Percentiles rank a stretch among this genome's conserved stretches.
Conservation (phyloP, 2,797 vertebrate species). For the Tachyglossus aculeatus region DNA sequence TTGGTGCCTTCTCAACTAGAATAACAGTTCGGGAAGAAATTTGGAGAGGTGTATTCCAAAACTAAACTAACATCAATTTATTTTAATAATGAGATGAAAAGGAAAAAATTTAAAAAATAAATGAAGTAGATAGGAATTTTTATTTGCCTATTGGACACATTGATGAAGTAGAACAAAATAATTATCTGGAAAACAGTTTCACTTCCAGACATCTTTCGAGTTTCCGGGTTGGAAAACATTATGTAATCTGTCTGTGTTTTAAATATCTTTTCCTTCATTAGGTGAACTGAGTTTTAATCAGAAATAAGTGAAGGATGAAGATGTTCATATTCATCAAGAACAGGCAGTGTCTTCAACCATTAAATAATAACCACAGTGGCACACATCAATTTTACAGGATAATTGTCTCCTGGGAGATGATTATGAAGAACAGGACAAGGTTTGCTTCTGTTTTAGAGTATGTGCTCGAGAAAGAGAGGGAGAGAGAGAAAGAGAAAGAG, state of each 20-base stretch:
- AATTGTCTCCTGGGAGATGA: constrained; percentile 1
- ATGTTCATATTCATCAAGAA: constrained; percentile 12
- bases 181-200: constrained; percentile 16
- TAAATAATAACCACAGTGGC: constrained; percentile 20
- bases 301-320: constrained; percentile 7
- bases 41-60: constrained; percentile 29
- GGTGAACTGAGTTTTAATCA: not conserved
- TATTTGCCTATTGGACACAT: constrained; percentile 15
- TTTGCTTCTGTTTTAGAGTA: constrained; percentile 33
- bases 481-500: too few relatives aligned
- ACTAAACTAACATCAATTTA: constrained; percentile 1
- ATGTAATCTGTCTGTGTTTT: not conserved
- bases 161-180: constrained; percentile 7
- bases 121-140: constrained; percentile 1
- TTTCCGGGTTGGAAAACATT: constrained; percentile 20
- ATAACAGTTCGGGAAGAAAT: too few relatives aligned
- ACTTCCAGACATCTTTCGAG: constrained; percentile 11
- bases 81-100: not conserved
- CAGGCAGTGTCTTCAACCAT: constrained; percentile 14
- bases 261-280: not conserved
- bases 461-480: too few relatives aligned
- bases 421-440: constrained; percentile 23
- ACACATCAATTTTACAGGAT: not conserved
- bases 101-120: not conserved
- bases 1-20: too few relatives aligned